Conservation (phyloP, 2,888 invertebrate species). For the Thymelicus acteon region DNA sequence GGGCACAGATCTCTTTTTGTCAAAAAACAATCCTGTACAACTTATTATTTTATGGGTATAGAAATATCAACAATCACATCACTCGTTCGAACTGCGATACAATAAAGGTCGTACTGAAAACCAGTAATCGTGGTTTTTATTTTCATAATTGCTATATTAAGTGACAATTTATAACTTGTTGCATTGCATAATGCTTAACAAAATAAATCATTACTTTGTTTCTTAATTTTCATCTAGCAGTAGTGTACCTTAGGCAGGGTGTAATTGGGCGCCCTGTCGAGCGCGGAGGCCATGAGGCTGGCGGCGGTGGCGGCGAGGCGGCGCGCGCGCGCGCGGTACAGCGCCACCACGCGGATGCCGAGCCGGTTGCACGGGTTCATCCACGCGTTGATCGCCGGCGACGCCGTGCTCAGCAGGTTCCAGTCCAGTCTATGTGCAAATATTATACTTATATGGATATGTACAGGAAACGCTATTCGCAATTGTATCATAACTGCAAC, state of each 20-base stretch:
- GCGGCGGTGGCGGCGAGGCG: slow-evolving; percentile 95
- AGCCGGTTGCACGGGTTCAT: slow-evolving; percentile 97
- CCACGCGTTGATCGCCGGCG: slow-evolving; percentile 99
- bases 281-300: slow-evolving; percentile 97
- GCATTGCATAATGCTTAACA: too few relatives aligned
- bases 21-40: too few relatives aligned
- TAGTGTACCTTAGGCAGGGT: slow-evolving; percentile 88
- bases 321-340: slow-evolving; percentile 91
- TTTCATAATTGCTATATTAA: too few relatives aligned
- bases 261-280: slow-evolving; percentile 94
- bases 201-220: too few relatives aligned
- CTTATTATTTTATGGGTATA: too few relatives aligned
- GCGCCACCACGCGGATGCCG: slow-evolving; percentile 92
- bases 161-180: too few relatives aligned
- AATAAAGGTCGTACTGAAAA: too few relatives aligned
- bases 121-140: too few relatives aligned
- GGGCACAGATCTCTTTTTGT: too few relatives aligned
- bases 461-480: neutral
- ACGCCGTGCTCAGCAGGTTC: slow-evolving; percentile 97
- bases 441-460: neutral
- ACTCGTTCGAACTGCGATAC: too few relatives aligned
- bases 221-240: neutral
- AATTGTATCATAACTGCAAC: too few relatives aligned
- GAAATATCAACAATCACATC: too few relatives aligned
- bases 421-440: slow-evolving; percentile 90